Evolutionary conservation across 2,113 vertebrate species (phyloP).

Genomic region (Dolichallabes microphthalmus): DNA sequence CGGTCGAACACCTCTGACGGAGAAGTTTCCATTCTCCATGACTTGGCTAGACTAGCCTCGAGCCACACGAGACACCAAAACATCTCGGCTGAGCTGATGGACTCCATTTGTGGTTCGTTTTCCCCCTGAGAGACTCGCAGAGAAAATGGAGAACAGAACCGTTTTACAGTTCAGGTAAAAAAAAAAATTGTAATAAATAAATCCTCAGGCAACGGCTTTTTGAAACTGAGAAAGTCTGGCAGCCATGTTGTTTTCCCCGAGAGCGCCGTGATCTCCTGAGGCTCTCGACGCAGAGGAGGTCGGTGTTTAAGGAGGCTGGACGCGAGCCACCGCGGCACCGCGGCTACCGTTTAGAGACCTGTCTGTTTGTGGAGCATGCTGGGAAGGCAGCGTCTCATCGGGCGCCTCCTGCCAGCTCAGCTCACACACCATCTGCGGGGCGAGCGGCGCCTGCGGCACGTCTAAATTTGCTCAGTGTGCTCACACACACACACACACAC

Average conservation of each 20-base stretch:
- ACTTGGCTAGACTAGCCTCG: background rate
- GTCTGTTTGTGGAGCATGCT: constrained; percentile 33
- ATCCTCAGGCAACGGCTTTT: background rate
- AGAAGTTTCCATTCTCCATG: background rate
- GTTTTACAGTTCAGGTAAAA: background rate
- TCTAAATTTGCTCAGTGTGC: constrained; percentile 28
- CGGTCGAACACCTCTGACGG: background rate
- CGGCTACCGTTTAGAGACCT: constrained; percentile 15
- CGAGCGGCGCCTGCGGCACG: background rate
- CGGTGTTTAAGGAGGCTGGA: constrained; percentile 21
- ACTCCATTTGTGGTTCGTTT: background rate
- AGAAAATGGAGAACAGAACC: background rate
- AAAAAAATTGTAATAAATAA: background rate
- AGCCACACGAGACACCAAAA: background rate
- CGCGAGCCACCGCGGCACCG: background rate
- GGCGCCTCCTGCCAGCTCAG: constrained; percentile 44
- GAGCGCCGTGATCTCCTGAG: background rate
- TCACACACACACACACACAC: constrained; percentile 11
- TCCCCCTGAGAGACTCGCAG: background rate
- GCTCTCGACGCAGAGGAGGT: background rate
- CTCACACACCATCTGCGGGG: constrained; percentile 50
- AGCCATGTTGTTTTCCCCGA: background rate
- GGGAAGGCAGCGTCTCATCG: constrained; percentile 27
- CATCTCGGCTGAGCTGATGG: background rate
- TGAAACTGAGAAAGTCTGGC: constrained; percentile 5